phyloP scores from a whole-genome alignment of 2,888 invertebrate genomes.

The Diaperis boleti region DNA sequence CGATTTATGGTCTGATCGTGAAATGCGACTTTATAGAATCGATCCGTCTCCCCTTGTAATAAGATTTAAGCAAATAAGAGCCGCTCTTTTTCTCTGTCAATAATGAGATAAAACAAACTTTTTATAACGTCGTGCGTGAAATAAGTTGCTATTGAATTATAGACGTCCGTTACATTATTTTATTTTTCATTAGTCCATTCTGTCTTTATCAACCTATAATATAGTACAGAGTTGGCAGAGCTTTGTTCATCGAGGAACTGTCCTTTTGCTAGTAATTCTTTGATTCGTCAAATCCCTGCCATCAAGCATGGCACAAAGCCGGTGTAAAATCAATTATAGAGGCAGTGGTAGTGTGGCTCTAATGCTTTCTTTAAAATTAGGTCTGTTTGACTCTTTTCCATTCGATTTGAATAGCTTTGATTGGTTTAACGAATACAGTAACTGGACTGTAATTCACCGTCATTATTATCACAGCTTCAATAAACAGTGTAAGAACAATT shows the following conservation, averaged over 20 bases:
- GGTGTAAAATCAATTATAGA: background rate
- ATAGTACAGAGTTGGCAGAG: background rate
- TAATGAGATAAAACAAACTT: conserved; percentile 3
- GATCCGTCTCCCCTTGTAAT: background rate
- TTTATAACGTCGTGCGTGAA: background rate
- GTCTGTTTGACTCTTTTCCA: too few species aligned
- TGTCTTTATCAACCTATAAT: background rate
- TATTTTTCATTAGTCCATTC: background rate
- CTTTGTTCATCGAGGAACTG: background rate
- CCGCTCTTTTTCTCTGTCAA: conserved; percentile 1
- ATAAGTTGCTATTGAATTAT: too few species aligned
- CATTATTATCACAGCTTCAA: too few species aligned
- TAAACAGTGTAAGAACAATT: too few species aligned
- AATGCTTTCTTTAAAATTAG: too few species aligned
- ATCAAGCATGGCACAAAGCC: background rate
- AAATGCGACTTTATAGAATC: conserved; percentile 6
- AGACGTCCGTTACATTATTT: too few species aligned
- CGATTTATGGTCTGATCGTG: conserved; percentile 5
- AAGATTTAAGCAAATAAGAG: background rate
- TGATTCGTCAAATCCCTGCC: background rate
- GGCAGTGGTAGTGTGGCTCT: background rate
- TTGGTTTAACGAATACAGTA: too few species aligned
- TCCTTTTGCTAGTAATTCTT: background rate
- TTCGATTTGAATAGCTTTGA: too few species aligned
- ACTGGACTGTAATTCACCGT: too few species aligned